Conservation (phyloP, 2,888 invertebrate species). For the Morpho deidamia region DNA sequence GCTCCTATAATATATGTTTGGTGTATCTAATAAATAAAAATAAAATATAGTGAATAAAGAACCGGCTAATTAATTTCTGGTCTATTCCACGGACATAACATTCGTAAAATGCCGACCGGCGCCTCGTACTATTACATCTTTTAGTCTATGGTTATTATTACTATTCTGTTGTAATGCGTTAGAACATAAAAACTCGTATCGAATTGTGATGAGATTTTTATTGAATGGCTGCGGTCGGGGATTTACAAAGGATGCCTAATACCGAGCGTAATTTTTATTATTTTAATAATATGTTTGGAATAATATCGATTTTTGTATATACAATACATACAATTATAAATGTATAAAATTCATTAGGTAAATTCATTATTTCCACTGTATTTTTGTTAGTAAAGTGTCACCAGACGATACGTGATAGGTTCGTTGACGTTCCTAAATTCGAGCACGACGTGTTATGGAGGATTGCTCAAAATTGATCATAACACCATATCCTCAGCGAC, state of each 20-base stretch:
- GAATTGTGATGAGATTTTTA: constrained; percentile 7
- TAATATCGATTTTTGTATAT: too few relatives aligned
- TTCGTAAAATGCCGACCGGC: constrained; percentile 8
- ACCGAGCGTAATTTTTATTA: constrained; percentile 1
- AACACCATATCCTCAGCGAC: too few relatives aligned
- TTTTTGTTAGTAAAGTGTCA: too few relatives aligned
- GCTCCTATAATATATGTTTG: too few relatives aligned
- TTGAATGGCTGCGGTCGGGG: constrained; percentile 1
- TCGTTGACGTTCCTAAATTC: too few relatives aligned
- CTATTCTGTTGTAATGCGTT: constrained; percentile 8
- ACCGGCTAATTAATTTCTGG: constrained; percentile 7
- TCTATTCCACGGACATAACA: constrained; percentile 1
- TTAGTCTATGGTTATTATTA: constrained; percentile 8
- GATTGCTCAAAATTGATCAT: too few relatives aligned
- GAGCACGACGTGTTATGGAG: too few relatives aligned
- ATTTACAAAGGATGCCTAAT: constrained; percentile 2
- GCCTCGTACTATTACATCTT: constrained; percentile 4
- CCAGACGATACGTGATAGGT: too few relatives aligned
- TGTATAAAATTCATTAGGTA: too few relatives aligned
- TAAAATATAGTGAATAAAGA: background rate
- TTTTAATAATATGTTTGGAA: background rate
- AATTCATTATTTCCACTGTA: too few relatives aligned
- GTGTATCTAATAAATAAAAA: too few relatives aligned
- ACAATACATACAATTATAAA: too few relatives aligned
- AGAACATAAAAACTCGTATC: constrained; percentile 6